These are phyloP conservation scores for Coccyzus lansbergi DNA, from an alignment of 2,797 vertebrate genomes.

Conservation along the genomic window DNA sequence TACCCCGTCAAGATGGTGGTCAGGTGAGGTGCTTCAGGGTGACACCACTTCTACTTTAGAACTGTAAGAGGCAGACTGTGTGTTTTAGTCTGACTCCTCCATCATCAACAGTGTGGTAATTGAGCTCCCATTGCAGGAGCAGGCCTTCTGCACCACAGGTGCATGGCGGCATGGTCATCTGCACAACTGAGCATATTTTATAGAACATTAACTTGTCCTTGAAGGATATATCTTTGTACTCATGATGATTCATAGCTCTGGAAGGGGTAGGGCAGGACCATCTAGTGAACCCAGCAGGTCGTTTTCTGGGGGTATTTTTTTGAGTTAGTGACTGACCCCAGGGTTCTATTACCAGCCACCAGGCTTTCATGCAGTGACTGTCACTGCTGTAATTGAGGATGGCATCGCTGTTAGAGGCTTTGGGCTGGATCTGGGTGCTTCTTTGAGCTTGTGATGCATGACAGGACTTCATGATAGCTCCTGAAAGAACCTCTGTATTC, in stretches of 20 bases:
- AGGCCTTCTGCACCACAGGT: background rate
- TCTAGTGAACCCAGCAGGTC: background rate
- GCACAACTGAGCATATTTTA: background rate
- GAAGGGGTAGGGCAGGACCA: background rate
- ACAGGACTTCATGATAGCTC: background rate
- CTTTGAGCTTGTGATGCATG: background rate
- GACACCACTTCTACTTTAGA: background rate
- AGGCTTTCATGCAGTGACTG: background rate
- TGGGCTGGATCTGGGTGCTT: background rate
- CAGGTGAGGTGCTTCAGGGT: conserved; percentile 88
- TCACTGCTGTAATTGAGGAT: background rate
- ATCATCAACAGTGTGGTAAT: background rate
- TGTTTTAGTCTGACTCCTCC: background rate
- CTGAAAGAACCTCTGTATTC: background rate
- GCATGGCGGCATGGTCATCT: fast-evolving
- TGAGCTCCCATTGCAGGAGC: background rate
- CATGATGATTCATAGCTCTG: background rate
- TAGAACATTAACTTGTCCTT: background rate
- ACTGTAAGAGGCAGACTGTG: background rate
- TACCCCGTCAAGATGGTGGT: conserved; percentile 99
- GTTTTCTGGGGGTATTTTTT: background rate
- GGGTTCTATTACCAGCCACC: background rate
- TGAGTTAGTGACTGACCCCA: background rate
- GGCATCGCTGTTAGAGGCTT: background rate
- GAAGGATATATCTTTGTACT: background rate